Conservation (phyloP, 2,113 vertebrate genomes). For the Cyanoliseus patagonus region DNA sequence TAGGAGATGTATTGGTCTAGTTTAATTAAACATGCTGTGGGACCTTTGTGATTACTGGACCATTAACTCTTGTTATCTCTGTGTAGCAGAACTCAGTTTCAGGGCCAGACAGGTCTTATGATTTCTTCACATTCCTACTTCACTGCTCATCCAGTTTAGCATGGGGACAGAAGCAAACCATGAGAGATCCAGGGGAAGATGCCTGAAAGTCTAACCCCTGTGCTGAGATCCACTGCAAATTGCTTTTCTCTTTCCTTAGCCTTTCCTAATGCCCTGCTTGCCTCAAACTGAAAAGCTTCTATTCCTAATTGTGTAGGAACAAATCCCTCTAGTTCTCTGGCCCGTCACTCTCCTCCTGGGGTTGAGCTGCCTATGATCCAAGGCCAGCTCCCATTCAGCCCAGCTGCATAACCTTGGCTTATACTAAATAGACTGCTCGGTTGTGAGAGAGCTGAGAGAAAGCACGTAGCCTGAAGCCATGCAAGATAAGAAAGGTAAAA, state of each 20-base stretch:
- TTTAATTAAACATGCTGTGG: background rate
- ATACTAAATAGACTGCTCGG: background rate
- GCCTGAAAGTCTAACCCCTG: background rate
- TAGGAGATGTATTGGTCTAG: background rate
- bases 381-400: background rate
- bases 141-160: background rate
- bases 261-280: background rate
- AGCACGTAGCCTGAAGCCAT: background rate
- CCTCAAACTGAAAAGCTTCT: background rate
- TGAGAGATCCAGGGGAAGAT: background rate
- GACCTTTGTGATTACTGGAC: background rate
- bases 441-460: background rate
- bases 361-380: background rate
- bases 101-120: background rate
- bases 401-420: background rate
- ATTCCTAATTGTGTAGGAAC: background rate
- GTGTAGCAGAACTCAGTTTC: background rate
- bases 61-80: background rate
- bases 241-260: background rate
- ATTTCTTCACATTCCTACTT: background rate
- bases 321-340: background rate
- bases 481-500: slow-evolving; percentile 4
- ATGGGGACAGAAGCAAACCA: background rate
- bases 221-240: background rate
- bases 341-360: background rate